phyloP scores from a whole-genome alignment of 2,797 vertebrate genomes.

The Carapus acus region DNA sequence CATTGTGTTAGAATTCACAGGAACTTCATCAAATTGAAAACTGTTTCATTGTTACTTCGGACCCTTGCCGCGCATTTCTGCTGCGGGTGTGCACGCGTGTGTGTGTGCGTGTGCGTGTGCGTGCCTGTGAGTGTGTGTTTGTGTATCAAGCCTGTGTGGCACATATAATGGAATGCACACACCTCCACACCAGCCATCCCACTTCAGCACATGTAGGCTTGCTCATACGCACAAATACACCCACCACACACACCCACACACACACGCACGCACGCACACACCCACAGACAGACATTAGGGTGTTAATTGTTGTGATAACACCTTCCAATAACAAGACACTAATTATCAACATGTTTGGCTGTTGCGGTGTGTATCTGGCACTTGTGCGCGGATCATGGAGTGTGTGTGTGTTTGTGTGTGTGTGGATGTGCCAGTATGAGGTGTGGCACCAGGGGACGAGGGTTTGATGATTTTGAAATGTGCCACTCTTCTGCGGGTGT shows the following conservation, averaged over 20 bases:
- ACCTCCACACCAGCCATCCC: constrained; percentile 22
- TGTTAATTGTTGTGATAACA: constrained; percentile 83
- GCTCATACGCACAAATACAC: constrained; percentile 19
- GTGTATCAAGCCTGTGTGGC: constrained; percentile 4
- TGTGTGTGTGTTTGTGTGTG: constrained; percentile 40
- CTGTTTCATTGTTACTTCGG: constrained; percentile 68
- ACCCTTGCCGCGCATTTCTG: constrained; percentile 57
- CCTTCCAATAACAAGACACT: constrained; percentile 76
- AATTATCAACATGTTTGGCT: constrained; percentile 81
- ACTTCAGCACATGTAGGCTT: constrained; percentile 22
- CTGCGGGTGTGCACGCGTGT: constrained; percentile 49
- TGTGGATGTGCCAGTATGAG: constrained; percentile 48
- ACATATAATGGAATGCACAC: constrained; percentile 58
- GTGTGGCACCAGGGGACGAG: constrained; percentile 57
- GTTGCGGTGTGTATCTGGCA: constrained; percentile 73
- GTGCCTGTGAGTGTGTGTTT: constrained; percentile 36
- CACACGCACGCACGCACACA: constrained; percentile 14
- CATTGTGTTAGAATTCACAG: constrained; percentile 75
- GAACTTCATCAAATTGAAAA: constrained; percentile 67
- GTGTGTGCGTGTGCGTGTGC: constrained; percentile 49
- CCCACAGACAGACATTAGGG: constrained; percentile 59
- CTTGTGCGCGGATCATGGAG: constrained; percentile 52
- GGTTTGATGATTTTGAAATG: constrained; percentile 58
- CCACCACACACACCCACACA: constrained; percentile 21
- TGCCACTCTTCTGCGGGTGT: constrained; percentile 21